Conservation (phyloP, 2,888 invertebrate genomes). For the Cantharis flavilabris region DNA sequence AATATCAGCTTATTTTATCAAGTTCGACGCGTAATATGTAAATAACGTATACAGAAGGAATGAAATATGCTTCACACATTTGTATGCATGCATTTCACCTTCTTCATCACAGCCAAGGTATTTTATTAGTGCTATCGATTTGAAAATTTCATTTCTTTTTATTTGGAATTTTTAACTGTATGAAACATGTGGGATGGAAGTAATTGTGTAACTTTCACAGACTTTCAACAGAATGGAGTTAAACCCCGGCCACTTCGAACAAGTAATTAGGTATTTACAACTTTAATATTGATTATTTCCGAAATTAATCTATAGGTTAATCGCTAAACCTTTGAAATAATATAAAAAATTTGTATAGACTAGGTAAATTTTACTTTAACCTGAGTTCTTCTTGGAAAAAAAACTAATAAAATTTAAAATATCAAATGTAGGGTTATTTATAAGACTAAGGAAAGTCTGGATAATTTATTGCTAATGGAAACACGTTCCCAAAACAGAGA, state of each 20-base stretch:
- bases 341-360: background rate
- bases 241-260: too few relatives aligned
- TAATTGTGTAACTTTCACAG: too few relatives aligned
- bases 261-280: too few relatives aligned
- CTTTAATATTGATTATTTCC: too few relatives aligned
- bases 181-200: too few relatives aligned
- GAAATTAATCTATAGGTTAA: too few relatives aligned
- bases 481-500: constrained; percentile 22
- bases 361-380: background rate
- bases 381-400: background rate
- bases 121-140: background rate
- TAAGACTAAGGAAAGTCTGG: constrained; percentile 12
- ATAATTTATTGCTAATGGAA: constrained; percentile 30
- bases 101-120: background rate
- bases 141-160: background rate
- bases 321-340: background rate
- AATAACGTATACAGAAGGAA: constrained; percentile 11
- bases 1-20: background rate
- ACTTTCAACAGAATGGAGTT: too few relatives aligned
- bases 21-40: background rate
- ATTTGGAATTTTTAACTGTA: too few relatives aligned
- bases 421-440: constrained; percentile 15
- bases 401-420: background rate
- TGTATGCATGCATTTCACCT: constrained; percentile 22
- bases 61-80: constrained; percentile 16